A percentile compares a stretch with the other conserved stretches of the same genome.
Conservation (phyloP, 2,888 invertebrate species). For the Hemaris fuciformis region DNA sequence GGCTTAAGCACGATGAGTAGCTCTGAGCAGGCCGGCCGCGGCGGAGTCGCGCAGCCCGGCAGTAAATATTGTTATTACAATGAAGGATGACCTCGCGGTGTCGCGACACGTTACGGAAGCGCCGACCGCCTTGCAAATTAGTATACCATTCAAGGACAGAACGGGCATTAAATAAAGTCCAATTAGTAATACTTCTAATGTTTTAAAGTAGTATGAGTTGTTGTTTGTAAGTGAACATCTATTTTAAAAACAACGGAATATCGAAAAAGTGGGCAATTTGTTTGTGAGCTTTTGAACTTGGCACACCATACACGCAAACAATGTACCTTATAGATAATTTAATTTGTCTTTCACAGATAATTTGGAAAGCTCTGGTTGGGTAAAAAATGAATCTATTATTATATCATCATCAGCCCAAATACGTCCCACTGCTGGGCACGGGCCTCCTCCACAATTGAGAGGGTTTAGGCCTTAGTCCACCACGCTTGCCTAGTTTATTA, state of each 20-base stretch:
- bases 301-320: too few relatives aligned
- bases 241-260: not conserved
- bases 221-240: not conserved
- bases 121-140: constrained; percentile 68
- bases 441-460: too few relatives aligned
- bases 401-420: too few relatives aligned
- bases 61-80: constrained; percentile 46
- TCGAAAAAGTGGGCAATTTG: not conserved
- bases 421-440: too few relatives aligned
- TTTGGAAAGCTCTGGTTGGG: too few relatives aligned
- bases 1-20: not conserved
- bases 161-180: constrained; percentile 33
- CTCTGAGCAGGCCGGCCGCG: too few relatives aligned
- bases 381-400: too few relatives aligned
- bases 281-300: too few relatives aligned
- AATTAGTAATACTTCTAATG: constrained; percentile 26
- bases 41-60: constrained; percentile 17
- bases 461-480: too few relatives aligned
- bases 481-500: too few relatives aligned
- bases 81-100: constrained; percentile 40
- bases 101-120: constrained; percentile 66
- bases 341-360: too few relatives aligned
- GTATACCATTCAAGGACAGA: constrained; percentile 57
- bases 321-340: too few relatives aligned
- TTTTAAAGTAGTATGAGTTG: not conserved